Base-by-base conservation (phyloP, 2,797 vertebrate genomes). In the Ciconia nigra region DNA sequence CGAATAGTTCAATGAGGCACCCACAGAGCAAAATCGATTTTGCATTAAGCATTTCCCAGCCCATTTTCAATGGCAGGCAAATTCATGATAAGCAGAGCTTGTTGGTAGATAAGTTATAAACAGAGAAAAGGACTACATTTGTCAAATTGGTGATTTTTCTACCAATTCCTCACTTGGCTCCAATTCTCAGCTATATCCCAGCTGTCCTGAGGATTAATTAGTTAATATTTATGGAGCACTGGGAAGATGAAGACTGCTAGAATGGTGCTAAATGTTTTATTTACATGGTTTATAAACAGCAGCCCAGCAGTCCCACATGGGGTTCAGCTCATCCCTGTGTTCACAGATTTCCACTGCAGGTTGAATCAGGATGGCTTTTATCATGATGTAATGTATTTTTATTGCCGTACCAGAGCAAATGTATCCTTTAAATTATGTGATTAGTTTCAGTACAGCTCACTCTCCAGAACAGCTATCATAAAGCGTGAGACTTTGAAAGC, bases 351-450 rank as follows among this genome's bases (percentile, higher is more conserved):
- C 87, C 35, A 86, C 29, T 95, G 58, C 69, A 97, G 92, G 92
- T 94, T 93, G 89, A 91, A 93, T 89, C 80, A 80, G 87, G 86
- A 93, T 77, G 61, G 70, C 83, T 96, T 96, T 92, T 93, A 94
- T 91, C 65, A 92, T 77, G 65, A 95, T 79, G 72, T 85, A 90
- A 96, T 93, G 71, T 88, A 90, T 95, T 95, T 95, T 97, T 96
- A 95, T 95, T 95, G 77, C 8, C 2, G 42, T 78, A 83, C 46
- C 84, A 91, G 76, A 92, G 66, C 92, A 96, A 96, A 96, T 82
- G 88, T 88, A 95, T 93, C 90, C 87, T 88, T 95, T 96, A 96
- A 97, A 97, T 95, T 93, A 96, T 88, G 81, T 96, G 93, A 96
- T 97, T 96, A 93, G 73, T 86, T 88, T 94, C 84, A 94, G 92